Evolutionary conservation across 2,113 vertebrate species (phyloP), one percentile per base, ranked within the genome.

Genomic region (Notothenia coriiceps): DNA sequence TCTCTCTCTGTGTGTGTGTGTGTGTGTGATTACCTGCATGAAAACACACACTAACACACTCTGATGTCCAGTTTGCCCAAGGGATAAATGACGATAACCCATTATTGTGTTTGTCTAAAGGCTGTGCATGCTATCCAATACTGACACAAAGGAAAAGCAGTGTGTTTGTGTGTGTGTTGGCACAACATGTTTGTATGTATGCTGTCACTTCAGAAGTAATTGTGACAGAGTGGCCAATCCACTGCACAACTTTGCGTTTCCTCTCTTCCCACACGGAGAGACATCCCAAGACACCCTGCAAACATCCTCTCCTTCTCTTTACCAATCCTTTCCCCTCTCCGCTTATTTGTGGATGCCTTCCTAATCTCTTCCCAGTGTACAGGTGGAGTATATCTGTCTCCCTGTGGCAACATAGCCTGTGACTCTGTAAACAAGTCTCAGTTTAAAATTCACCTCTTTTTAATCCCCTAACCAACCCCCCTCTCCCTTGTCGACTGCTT

Each of bases 341-440:
- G 11, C 67, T 86, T 83, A 64, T 88, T 80, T 83, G 35, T 59
- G 73, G 72, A 84, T 68, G 71, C 66, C 55, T 77, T 70, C 62
- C 76, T 89, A 92, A 92, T 91, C 90, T 90, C 71, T 89, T 70
- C 3, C 10, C 62, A 82, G 82, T 62, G 74, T 82, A 87, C 80
- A 90, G 86, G 86, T 88, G 77, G 77, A 90, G 87, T 84, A 79
- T 90, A 89, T 87, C 82, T 83, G 77, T 86, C 87, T 88, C 81
- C 85, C 77, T 81, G 72, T 88, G 88, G 86, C 78, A 90, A 86
- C 80, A 82, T 74, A 88, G 64, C 76, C 78, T 47, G 35, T 79
- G 85, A 92, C 89, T 93, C 79, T 89, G 86, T 93, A 93, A 92
- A 93, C 90, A 94, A 91, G 78, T 80, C 74, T 82, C 77, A 72